Percentiles rank a stretch among this genome's conserved stretches.
phyloP scores from a whole-genome alignment of 2,888 invertebrate genomes.

The Paralinhomoeus sp. region DNA sequence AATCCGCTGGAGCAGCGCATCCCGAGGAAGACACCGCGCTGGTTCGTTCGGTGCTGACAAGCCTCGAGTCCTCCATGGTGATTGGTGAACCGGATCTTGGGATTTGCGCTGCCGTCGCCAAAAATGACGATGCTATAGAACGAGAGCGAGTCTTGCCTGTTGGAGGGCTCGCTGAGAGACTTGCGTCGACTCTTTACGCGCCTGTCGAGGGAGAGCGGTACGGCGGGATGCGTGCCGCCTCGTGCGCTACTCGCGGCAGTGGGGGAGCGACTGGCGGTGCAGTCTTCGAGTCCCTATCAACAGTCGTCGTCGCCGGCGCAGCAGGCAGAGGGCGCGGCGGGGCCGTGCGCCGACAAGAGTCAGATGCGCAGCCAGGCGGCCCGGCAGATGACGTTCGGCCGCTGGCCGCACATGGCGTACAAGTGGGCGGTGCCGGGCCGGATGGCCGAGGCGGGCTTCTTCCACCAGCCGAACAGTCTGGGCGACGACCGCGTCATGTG shows the following conservation, averaged over 20 bases:
- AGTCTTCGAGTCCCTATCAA: no score
- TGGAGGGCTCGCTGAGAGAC: no score
- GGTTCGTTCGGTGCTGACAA: no score
- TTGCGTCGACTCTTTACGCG: no score
- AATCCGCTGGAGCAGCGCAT: neutral
- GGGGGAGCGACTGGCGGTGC: no score
- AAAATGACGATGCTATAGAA: neutral
- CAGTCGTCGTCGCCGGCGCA: no score
- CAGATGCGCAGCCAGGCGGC: conserved; percentile 75
- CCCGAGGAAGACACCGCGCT: neutral
- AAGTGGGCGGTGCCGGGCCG: conserved; percentile 89
- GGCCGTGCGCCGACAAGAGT: conserved; percentile 23
- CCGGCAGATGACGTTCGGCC: conserved; percentile 62
- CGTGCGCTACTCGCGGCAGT: no score
- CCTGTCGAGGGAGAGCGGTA: no score
- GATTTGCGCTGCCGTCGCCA: neutral
- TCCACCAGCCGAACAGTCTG: conserved; percentile 65
- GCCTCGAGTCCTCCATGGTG: no score
- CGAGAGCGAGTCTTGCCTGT: no score
- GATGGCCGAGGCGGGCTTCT: conserved; percentile 91
- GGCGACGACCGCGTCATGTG: conserved; percentile 88
- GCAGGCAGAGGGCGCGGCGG: neutral
- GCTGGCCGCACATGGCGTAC: conserved; percentile 91
- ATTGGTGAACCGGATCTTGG: neutral
- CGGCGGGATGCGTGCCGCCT: no score